Evolutionary conservation across 1,140 invertebrate species (phyloP), one percentile per base, ranked within the genome.

Genomic region (Drosophila carrolli): DNA sequence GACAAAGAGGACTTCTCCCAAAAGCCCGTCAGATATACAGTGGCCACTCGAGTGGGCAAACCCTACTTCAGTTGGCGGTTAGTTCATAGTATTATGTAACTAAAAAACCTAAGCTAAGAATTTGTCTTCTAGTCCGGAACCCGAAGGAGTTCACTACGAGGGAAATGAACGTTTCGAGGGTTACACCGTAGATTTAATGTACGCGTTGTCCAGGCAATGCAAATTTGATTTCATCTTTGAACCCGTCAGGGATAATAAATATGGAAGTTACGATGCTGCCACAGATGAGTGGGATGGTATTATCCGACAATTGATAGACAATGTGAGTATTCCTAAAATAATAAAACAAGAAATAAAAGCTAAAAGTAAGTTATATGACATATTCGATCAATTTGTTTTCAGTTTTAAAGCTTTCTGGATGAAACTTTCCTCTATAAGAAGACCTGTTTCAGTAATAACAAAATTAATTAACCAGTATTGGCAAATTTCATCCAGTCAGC

Each of bases 231-330:
- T 96, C 72, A 93, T 94, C 62, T 95, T 97, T 63, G 94, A 95
- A 81, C 91, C 97, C 0, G 95, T 95, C 1, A 94, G 94, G 0
- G 96, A 96, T 83, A 93, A 93, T 13, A 93, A 94, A 16, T 96
- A 97, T 81, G 97, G 97, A 0, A 95, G 93, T 38, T 95, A 94
- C 16, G 93, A 97, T 86, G 89, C 94, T 13, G 91, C 93, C 1
- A 95, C 94, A 0, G 95, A 95, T 76, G 94, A 95, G 77, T 98
- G 97, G 97, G 95, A 97, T 89, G 97, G 97, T n/a, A 93, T 98
- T 47, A 96, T 98, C 23, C 95, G 95, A 65, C 95, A 97, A 73
- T 90, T 98, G n/a, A 93, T 97, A 23, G 96, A 97, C 79, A 94
- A 94, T 94, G 93, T 82, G 56, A 79, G 74, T 35, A 23, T 13